A percentile compares a stretch with the other conserved stretches of the same genome.
Conservation (phyloP, 2,113 vertebrate species). For the Myotis lucifugus region DNA sequence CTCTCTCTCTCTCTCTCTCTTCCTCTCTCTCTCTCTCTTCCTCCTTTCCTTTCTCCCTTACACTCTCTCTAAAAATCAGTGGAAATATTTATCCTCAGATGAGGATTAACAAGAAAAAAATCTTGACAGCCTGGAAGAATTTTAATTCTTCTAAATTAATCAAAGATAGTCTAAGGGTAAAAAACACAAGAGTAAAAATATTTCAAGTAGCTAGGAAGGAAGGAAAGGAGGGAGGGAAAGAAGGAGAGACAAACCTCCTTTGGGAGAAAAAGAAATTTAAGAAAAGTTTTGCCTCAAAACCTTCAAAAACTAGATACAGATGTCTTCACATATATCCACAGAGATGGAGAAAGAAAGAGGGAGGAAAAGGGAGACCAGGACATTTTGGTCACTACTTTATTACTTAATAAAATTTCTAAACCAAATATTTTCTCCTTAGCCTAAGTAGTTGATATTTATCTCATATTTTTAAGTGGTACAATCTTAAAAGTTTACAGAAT, state of each 20-base stretch:
- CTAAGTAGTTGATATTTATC: neutral
- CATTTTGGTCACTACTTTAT: neutral
- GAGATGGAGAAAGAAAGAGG: neutral
- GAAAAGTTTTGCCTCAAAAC: conserved; percentile 11
- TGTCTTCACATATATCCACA: neutral
- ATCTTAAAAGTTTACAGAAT: conserved; percentile 49
- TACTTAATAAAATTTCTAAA: neutral
- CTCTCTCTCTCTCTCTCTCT: too few species aligned
- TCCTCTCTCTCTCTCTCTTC: too few species aligned
- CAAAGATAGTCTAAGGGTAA: neutral
- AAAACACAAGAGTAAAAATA: neutral
- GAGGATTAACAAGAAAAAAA: neutral
- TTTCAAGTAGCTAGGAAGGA: neutral
- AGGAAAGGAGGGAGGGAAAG: neutral
- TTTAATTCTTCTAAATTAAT: conserved; percentile 22
- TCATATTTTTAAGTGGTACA: conserved; percentile 7
- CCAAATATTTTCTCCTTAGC: conserved; percentile 4
- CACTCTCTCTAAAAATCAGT: too few species aligned
- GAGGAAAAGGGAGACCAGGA: neutral
- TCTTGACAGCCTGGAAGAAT: neutral
- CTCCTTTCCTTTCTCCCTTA: too few species aligned
- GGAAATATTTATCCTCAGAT: too few species aligned
- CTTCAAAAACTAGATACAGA: neutral
- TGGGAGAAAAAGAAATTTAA: neutral
- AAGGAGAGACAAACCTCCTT: neutral